Conservation (phyloP, 1,140 invertebrate species). For the Drosophila takahashii region DNA sequence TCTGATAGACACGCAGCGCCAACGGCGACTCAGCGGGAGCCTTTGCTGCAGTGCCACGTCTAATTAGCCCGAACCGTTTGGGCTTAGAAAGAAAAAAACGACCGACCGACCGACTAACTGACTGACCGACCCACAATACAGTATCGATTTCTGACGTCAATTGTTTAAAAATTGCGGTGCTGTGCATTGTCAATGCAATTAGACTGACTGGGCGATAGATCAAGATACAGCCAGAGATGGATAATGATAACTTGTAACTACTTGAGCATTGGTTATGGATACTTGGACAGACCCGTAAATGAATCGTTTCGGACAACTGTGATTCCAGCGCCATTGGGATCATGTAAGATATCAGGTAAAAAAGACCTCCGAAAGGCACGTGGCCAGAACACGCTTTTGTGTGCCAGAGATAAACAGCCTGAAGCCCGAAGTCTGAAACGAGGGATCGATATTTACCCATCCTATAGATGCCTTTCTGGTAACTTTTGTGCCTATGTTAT, state of each 20-base stretch:
- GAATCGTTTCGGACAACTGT: constrained; percentile 36
- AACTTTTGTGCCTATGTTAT: constrained; percentile 11
- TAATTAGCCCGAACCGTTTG: constrained; percentile 61
- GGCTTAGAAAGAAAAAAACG: constrained; percentile 16
- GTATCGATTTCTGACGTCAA: constrained; percentile 60
- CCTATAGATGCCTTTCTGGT: background rate
- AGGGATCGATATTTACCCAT: constrained; percentile 22
- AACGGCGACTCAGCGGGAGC: constrained; percentile 11
- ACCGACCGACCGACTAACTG: constrained; percentile 12
- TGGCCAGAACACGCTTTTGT: constrained; percentile 34
- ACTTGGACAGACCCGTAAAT: constrained; percentile 22
- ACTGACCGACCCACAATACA: constrained; percentile 7
- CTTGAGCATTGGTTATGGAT: constrained; percentile 53
- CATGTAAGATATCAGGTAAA: constrained; percentile 39
- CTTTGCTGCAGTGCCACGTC: constrained; percentile 51
- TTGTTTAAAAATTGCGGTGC: constrained; percentile 49
- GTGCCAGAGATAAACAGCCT: constrained; percentile 14
- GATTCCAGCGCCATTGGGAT: constrained; percentile 1
- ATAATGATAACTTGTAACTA: constrained; percentile 18
- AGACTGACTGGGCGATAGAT: constrained; percentile 28
- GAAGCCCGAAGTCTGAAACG: background rate
- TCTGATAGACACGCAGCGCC: constrained; percentile 64
- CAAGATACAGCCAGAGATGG: constrained; percentile 38
- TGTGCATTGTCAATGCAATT: constrained; percentile 63
- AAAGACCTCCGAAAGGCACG: constrained; percentile 29